Conservation (phyloP, 2,797 vertebrate species). For the Psittacula derbiana region DNA sequence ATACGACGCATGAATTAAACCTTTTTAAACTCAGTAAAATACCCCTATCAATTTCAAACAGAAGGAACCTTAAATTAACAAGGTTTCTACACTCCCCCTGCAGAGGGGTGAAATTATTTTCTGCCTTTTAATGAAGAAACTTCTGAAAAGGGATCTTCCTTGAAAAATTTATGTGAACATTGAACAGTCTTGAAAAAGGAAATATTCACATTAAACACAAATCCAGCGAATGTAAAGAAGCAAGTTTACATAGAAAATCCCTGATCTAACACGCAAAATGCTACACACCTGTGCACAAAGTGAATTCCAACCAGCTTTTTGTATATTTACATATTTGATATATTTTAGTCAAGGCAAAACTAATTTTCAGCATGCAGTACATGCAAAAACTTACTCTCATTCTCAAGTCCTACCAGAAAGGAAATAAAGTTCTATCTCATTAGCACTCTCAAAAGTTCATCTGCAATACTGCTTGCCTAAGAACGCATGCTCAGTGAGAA, state of each 20-base stretch:
- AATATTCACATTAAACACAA: background rate
- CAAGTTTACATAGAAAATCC: background rate
- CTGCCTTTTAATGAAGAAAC: background rate
- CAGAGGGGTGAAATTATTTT: background rate
- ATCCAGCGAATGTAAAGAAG: background rate
- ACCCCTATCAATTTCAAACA: background rate
- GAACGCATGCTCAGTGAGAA: background rate
- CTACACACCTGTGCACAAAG: background rate
- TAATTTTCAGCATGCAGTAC: background rate
- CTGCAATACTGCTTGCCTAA: background rate
- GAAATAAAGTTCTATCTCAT: background rate
- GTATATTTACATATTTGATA: background rate
- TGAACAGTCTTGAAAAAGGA: background rate
- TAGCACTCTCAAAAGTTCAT: background rate
- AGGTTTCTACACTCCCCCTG: background rate
- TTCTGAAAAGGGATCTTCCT: background rate
- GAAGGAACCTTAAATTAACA: background rate
- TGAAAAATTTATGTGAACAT: background rate
- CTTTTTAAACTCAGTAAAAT: background rate
- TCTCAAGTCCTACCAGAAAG: background rate
- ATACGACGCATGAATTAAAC: accelerated
- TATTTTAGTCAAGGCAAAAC: background rate
- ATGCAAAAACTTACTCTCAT: background rate
- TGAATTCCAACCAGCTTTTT: background rate
- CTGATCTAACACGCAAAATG: background rate